Percentiles rank a stretch among this genome's conserved stretches.
Evolutionary conservation across 2,797 vertebrate genomes (phyloP).

Genomic region (Takifugu rubripes): DNA sequence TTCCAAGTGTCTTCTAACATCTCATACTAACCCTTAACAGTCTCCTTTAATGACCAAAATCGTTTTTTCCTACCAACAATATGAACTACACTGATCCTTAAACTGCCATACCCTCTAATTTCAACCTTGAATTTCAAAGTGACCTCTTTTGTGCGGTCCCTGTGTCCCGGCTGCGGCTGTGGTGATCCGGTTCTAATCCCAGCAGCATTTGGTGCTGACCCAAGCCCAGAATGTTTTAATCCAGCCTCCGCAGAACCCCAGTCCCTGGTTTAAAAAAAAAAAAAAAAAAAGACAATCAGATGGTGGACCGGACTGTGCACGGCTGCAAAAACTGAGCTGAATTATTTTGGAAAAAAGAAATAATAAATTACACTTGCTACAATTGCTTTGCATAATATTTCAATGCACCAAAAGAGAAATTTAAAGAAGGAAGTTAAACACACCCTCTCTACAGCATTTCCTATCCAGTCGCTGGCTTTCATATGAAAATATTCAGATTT

Average conservation of each 20-base stretch:
- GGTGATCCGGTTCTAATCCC: slow-evolving; percentile 7
- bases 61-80: too few relatives aligned
- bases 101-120: background rate
- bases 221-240: background rate
- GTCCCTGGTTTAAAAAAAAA: slow-evolving; percentile 3
- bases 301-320: slow-evolving; percentile 3
- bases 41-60: too few relatives aligned
- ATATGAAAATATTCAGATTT: background rate
- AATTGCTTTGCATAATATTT: background rate
- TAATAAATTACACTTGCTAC: background rate
- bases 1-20: too few relatives aligned
- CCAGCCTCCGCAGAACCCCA: slow-evolving; percentile 4
- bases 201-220: background rate
- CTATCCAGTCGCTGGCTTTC: background rate
- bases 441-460: background rate
- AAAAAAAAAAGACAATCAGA: slow-evolving; percentile 3
- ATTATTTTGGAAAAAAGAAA: too few relatives aligned
- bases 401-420: background rate
- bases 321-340: too few relatives aligned
- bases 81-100: too few relatives aligned
- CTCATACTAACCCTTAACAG: too few relatives aligned
- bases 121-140: slow-evolving; percentile 8
- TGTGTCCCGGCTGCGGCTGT: slow-evolving; percentile 9
- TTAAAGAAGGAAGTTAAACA: background rate
- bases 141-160: slow-evolving; percentile 17